phyloP scores from a whole-genome alignment of 2,888 invertebrate genomes.

The Cheilosia pagana region DNA sequence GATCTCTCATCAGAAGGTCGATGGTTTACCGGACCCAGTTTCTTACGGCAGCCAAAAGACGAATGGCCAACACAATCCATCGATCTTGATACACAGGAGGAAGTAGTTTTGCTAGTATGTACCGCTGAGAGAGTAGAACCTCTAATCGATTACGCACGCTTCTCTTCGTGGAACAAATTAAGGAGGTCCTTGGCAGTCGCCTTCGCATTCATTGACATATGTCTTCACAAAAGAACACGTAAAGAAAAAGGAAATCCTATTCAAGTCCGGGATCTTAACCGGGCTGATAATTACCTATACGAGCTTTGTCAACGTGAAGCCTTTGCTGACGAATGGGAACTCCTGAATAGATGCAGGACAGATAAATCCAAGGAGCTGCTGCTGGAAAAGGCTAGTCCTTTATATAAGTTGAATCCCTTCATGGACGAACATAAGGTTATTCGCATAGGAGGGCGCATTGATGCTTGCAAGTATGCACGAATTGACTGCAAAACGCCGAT shows the following conservation, averaged over 20 bases:
- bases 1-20: slow-evolving; percentile 3
- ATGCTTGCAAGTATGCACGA: background rate
- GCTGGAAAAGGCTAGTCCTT: too few relatives aligned
- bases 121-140: background rate
- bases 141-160: slow-evolving; percentile 10
- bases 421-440: slow-evolving; percentile 11
- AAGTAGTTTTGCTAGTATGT: too few relatives aligned
- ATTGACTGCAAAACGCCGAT: slow-evolving; percentile 17
- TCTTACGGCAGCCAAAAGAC: slow-evolving; percentile 11
- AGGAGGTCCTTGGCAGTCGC: background rate
- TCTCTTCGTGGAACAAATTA: slow-evolving; percentile 24
- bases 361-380: too few relatives aligned
- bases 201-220: too few relatives aligned
- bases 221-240: too few relatives aligned
- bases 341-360: too few relatives aligned
- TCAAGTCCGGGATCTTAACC: background rate
- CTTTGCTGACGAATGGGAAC: background rate
- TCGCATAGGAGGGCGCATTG: slow-evolving; percentile 29
- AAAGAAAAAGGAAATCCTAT: too few relatives aligned
- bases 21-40: slow-evolving; percentile 16
- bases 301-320: slow-evolving; percentile 15
- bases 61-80: slow-evolving; percentile 3
- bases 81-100: background rate
- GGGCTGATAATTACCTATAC: slow-evolving; percentile 4
- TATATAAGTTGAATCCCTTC: background rate